These are phyloP conservation scores for Enteromius trimaculatus DNA, from an alignment of 2,797 vertebrate genomes.

Conservation along the genomic window DNA sequence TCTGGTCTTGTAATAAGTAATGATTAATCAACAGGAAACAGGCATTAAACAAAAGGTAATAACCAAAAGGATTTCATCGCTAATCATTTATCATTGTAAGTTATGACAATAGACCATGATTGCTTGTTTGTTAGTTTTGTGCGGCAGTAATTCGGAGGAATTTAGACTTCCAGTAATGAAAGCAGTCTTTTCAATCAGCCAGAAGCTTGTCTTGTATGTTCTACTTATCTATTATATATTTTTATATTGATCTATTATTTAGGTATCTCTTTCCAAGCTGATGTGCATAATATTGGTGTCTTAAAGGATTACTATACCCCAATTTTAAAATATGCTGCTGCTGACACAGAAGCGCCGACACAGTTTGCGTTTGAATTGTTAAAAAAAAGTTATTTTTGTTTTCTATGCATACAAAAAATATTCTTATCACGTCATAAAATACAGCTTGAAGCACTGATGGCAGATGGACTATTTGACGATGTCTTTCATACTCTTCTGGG, in stretches of 20 bases:
- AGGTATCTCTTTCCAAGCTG: neutral
- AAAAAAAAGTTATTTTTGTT: too few relatives aligned
- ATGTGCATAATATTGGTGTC: neutral
- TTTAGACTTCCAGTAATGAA: neutral
- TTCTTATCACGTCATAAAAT: too few relatives aligned
- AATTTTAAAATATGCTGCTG: too few relatives aligned
- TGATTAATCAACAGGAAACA: conserved; percentile 28
- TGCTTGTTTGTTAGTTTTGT: conserved; percentile 33
- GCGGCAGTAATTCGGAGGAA: neutral
- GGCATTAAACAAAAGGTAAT: conserved; percentile 37
- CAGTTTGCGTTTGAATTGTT: too few relatives aligned
- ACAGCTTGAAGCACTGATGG: too few relatives aligned
- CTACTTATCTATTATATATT: neutral
- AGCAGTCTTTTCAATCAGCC: conserved; percentile 16
- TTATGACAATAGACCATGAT: conserved; percentile 35
- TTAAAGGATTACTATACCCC: neutral
- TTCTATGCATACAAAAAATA: too few relatives aligned
- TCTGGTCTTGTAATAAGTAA: conserved; percentile 29
- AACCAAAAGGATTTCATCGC: conserved; percentile 9
- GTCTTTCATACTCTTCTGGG: too few relatives aligned
- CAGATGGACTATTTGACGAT: too few relatives aligned
- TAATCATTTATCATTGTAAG: conserved; percentile 44
- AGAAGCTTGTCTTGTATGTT: neutral
- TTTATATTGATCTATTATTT: neutral
- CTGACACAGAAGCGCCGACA: too few relatives aligned